phyloP scores from a whole-genome alignment of 2,888 invertebrate species.

The Kryphioiulus occultus region DNA sequence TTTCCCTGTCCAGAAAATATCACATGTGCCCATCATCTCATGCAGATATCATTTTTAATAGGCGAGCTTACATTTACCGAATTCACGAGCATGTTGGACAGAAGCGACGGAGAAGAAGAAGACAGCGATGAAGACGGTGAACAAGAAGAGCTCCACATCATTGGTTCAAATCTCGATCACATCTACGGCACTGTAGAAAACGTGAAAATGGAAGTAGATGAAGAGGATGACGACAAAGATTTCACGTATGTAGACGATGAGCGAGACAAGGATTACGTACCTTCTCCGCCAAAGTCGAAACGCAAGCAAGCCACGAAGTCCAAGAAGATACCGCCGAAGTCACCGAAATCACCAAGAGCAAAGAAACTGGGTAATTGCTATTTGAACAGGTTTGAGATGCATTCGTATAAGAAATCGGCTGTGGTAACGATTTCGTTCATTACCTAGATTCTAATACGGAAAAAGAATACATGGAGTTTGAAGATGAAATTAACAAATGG shows the following conservation, averaged over 20 bases:
- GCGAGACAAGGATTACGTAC: constrained; percentile 47
- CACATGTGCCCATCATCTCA: too few species aligned
- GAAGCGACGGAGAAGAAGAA: constrained; percentile 57
- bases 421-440: background rate
- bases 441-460: background rate
- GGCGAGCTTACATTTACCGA: constrained; percentile 78
- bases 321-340: constrained; percentile 27
- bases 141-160: constrained; percentile 13
- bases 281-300: background rate
- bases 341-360: background rate
- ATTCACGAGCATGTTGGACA: constrained; percentile 63
- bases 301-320: constrained; percentile 39
- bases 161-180: background rate
- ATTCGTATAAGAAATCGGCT: too few species aligned
- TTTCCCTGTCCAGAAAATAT: too few species aligned
- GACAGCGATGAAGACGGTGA: background rate
- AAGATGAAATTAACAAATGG: constrained; percentile 43
- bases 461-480: constrained; percentile 41
- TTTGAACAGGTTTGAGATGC: background rate
- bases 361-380: background rate
- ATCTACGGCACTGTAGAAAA: constrained; percentile 37
- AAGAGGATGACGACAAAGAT: constrained; percentile 48
- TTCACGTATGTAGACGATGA: constrained; percentile 40
- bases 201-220: background rate
- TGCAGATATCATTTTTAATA: constrained; percentile 48